Percentiles rank a stretch among this genome's conserved stretches.
Conservation (phyloP, 2,888 invertebrate species). For the Ophraella communa region DNA sequence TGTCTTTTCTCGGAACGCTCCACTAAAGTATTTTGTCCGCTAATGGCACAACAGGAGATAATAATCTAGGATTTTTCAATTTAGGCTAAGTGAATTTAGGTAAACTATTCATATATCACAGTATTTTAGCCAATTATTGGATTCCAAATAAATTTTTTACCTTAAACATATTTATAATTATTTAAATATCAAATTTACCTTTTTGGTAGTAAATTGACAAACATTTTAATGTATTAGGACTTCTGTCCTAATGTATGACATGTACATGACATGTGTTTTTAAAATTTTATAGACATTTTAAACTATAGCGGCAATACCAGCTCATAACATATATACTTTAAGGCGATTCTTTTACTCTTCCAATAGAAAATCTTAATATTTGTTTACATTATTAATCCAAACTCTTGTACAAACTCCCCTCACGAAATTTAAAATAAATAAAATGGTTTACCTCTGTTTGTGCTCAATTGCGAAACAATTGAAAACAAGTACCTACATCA, state of each 20-base stretch:
- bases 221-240: neutral
- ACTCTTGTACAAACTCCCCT: too few species aligned
- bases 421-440: too few species aligned
- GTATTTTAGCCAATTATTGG: neutral
- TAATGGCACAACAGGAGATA: slow-evolving; percentile 16
- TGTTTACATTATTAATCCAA: too few species aligned
- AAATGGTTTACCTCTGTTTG: too few species aligned
- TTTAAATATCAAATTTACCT: too few species aligned
- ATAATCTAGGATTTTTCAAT: neutral
- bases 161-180: too few species aligned
- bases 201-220: neutral
- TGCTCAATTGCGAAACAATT: too few species aligned
- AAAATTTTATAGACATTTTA: neutral
- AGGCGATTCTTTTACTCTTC: too few species aligned
- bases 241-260: neutral
- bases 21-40: slow-evolving; percentile 6
- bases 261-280: neutral
- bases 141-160: neutral
- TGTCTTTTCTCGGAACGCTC: neutral
- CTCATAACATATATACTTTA: too few species aligned
- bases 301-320: too few species aligned
- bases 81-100: neutral
- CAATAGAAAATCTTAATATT: too few species aligned
- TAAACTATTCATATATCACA: slow-evolving; percentile 19
- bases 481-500: too few species aligned